Evolutionary conservation across 2,113 vertebrate species (phyloP), one percentile per base, ranked within the genome.

Genomic region (Pitta sordida): DNA sequence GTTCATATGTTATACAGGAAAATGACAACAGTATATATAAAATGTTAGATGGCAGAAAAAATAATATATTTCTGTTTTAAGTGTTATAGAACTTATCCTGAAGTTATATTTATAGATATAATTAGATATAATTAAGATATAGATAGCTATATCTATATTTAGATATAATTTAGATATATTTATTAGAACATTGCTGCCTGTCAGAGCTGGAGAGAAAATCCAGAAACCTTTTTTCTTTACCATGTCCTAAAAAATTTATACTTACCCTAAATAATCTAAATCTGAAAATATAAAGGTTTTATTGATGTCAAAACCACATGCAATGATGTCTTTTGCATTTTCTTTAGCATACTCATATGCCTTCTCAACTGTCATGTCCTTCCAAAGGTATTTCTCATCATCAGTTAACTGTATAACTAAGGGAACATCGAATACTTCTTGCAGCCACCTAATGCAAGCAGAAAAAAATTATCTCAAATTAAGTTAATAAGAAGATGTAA

Each of bases 201-300:
- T 68, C 46, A 39, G 39, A 69, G 62, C 4, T 24, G 21, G 15
- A 75, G 18, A 63, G 34, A 70, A 94, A 93, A 87, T 22, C 62
- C 56, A 27, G 11, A 36, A 10, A 5, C 16, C 4, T 1, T 7
- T 22, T 41, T 53, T 37, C 26, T 82, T 60, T 36, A 65, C 16
- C 60, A 12, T 7, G 2, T 58, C 59, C 24, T 29, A 30, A 75
- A 43, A 80, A 52, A 83, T 86, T 37, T 58, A 59, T n/a, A 60
- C 97, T 98, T 98, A 99, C 99, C 99, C 99, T 98, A 99, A 98
- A 75, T 99, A 99, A 60, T 99, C 98, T 5, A 99, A 98, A 95
- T 99, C 99, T 1, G 99, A 99, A 98, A 99, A 99, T 92, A 99
- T 99, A 95, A 99, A 99, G 11, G 99, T 99, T 96, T 99, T 99